Base-by-base conservation (phyloP, 2,888 invertebrate species). In the Priapulus caudatus region DNA sequence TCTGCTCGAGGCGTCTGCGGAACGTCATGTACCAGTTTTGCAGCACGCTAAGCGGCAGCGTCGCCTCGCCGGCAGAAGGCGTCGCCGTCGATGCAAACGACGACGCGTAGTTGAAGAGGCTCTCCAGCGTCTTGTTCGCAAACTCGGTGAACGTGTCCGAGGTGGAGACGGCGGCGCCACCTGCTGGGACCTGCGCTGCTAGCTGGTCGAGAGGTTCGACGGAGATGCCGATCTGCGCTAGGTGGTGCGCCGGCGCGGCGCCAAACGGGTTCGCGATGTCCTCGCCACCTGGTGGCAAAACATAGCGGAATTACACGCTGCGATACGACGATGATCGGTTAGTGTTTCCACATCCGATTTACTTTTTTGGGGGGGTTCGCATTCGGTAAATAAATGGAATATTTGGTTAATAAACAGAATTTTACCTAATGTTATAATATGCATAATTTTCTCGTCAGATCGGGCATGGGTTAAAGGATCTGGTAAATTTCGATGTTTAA, bases 11-110 rank as follows among this genome's bases (percentile, higher is more conserved):
- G 61, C 90, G 77, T 62, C 93, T 75, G 67, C 89, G 84, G 67
- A 97, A 97, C 68, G 84, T 93, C 58, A 83, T 82, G 67, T 87
- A 97, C 97, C 97, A 98, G 22, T 82, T 84, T 67, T 91, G 87
- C 33, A 97, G 77, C 0, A 84, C 83, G 52, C 82, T 84, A 23
- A 92, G 74, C 0, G 95, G 95, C 50, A 97, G 83, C 72, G 83
- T 90, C 4, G 82, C 82, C 58, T 89, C 86, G n/a, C n/a, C n/a
- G n/a, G n/a, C n/a, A n/a, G n/a, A n/a, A n/a, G n/a, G n/a, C 0
- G 78, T 79, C 0, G 86, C 84, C 58, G 84, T 83, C 0, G 83
- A 81, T 0, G 86, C 83, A 75, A 88, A 98, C 58, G 95, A 95
- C 3, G 88, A 81, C 43, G 86, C 82, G 72, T 83, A 95, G 70